Conservation (phyloP, 2,113 vertebrate genomes). For the Archilochus colubris region DNA sequence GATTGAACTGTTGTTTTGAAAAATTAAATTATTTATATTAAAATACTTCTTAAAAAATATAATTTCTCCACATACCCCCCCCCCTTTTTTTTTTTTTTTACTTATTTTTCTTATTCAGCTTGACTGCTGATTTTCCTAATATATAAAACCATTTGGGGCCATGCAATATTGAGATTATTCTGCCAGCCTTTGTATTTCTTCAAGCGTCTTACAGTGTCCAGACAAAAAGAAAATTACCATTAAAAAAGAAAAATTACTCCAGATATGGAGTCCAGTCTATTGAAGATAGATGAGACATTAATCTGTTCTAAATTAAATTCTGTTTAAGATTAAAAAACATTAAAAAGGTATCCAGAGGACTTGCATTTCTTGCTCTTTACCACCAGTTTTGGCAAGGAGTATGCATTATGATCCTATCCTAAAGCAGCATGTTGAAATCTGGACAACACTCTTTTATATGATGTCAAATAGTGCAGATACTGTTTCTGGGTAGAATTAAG, state of each 20-base stretch:
- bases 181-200: not conserved
- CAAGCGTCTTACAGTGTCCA: not conserved
- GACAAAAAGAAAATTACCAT: not conserved
- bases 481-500: not conserved
- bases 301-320: not conserved
- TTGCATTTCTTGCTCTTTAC: not conserved
- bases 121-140: not conserved
- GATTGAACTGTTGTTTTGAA: not conserved
- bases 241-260: not conserved
- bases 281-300: not conserved
- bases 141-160: not conserved
- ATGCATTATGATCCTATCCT: not conserved
- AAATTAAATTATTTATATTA: not conserved
- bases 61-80: too few relatives aligned
- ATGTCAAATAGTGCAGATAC: not conserved
- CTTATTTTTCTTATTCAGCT: not conserved
- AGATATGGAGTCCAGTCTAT: not conserved
- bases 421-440: fast-evolving
- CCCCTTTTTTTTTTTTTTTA: too few relatives aligned
- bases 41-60: not conserved
- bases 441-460: not conserved
- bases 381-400: not conserved
- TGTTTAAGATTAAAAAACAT: not conserved
- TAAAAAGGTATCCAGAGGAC: not conserved
- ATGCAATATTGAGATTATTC: not conserved